Evolutionary conservation across 23 tunicate genomes (phyloP).

Genomic region (Ciona savignyi): DNA sequence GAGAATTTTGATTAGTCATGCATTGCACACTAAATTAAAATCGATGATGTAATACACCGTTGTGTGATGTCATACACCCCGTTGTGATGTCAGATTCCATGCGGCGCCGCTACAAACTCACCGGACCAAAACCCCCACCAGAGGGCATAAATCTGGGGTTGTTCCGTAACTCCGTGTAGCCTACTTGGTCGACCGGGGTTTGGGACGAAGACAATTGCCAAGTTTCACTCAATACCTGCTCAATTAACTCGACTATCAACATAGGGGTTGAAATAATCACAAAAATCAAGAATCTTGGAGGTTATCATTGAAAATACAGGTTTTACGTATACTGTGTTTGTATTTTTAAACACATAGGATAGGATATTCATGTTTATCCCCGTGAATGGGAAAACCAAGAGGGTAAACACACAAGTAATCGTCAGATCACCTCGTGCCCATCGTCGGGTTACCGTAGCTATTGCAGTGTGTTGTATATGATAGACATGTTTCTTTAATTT

Average conservation of each 20-base stretch:
- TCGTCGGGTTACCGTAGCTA: too few relatives aligned
- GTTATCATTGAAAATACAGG: too few relatives aligned
- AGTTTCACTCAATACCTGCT: constrained; percentile 52
- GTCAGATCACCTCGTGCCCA: too few relatives aligned
- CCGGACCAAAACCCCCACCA: constrained; percentile 99
- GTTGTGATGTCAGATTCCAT: neutral
- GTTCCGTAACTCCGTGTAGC: constrained; percentile 6
- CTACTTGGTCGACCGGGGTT: constrained; percentile 63
- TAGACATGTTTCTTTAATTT: too few relatives aligned
- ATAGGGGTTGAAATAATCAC: too few relatives aligned
- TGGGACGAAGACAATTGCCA: constrained; percentile 93
- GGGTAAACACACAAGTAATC: too few relatives aligned
- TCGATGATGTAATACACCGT: neutral
- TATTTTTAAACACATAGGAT: too few relatives aligned
- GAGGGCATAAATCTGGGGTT: constrained; percentile 29
- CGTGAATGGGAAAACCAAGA: too few relatives aligned
- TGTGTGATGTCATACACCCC: neutral
- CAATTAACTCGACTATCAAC: too few relatives aligned
- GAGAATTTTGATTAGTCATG: neutral
- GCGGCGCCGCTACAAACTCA: constrained; percentile 24
- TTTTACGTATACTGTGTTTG: constrained; percentile 7
- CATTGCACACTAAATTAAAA: neutral
- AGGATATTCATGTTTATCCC: too few relatives aligned
- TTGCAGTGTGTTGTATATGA: too few relatives aligned
- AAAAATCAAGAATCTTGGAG: too few relatives aligned